phyloP scores from a whole-genome alignment of 2,113 vertebrate species.

The Rhinopomastus cyanomelas region DNA sequence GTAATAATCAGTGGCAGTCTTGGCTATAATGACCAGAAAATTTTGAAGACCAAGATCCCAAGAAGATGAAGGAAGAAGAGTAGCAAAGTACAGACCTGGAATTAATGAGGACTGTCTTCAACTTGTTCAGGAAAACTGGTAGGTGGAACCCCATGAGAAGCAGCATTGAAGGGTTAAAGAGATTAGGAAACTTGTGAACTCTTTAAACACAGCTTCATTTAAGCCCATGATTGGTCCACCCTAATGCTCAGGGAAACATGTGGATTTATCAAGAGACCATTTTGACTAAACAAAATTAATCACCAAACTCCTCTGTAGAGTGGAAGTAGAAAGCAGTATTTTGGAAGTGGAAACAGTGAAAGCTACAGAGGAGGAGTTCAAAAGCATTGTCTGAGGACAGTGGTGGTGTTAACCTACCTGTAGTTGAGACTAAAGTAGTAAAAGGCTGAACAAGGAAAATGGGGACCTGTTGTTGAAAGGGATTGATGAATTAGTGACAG shows the following conservation, averaged over 20 bases:
- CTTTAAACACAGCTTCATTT: background rate
- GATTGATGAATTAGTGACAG: background rate
- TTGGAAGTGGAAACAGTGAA: background rate
- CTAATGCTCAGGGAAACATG: background rate
- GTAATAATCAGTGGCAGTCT: background rate
- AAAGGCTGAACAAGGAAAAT: background rate
- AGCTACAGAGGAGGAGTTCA: background rate
- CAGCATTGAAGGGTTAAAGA: background rate
- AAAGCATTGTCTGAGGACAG: background rate
- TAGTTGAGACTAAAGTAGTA: background rate
- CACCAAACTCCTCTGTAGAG: background rate
- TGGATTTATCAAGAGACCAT: background rate
- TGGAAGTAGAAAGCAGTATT: background rate
- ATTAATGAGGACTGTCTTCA: background rate
- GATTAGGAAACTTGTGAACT: background rate
- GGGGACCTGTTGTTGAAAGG: background rate
- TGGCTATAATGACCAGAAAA: background rate
- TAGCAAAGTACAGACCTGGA: accelerated
- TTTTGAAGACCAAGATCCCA: background rate
- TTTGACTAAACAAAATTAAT: background rate
- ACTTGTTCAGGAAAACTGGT: background rate
- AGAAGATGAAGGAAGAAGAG: background rate
- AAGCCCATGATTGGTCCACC: background rate
- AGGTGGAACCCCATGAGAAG: background rate
- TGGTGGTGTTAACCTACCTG: background rate